Evolutionary conservation across 1,140 invertebrate genomes (phyloP), one percentile per base, ranked within the genome.

Genomic region (Ganaspis sp.): DNA sequence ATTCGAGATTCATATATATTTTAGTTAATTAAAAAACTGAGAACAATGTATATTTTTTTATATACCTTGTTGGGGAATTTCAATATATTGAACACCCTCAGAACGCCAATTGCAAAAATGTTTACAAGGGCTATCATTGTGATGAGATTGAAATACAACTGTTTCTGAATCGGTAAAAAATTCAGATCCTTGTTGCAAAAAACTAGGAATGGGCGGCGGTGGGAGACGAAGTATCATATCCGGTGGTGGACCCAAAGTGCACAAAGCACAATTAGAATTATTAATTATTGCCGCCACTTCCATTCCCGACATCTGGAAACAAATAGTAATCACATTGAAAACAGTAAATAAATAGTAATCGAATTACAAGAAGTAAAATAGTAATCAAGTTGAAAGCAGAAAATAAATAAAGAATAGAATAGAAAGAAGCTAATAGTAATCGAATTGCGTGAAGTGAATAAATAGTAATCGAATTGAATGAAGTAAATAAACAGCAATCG

Each of bases 221-320:
- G 96, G 95, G 90, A 96, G 93, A 77, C 94, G 94, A 64, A 96
- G 88, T 78, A 96, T 96, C 69, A 93, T 94, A 85, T 96, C 94
- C 1, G 95, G 95, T 12, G 96, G 95, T n/a, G 96, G 95, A 8
- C 94, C 95, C 19, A 95, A 88, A n/a, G 94, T 94, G 82, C 94
- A 93, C 9, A 82, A 79, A 5, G 88, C 79, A 34, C 88, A 91
- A 72, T 83, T 84, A 11, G 88, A 86, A 75, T 85, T 87, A 49
- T 86, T 87, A 81, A 87, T 84, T 69, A 87, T 78, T 0, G 80
- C 83, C 0, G 74, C 72, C 17, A 64, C 72, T 49, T 87, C 84
- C 42, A 87, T 79, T 73, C 81, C 73, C 37, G 73, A 73, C 77
- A 86, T 86, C 86, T 87, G 38, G 9, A 83, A 80, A 54, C 9